Evolutionary conservation across 92 coral and sea anemone species (phyloP), one percentile per base, ranked within the genome.

Genomic region (Diadumene lineata): DNA sequence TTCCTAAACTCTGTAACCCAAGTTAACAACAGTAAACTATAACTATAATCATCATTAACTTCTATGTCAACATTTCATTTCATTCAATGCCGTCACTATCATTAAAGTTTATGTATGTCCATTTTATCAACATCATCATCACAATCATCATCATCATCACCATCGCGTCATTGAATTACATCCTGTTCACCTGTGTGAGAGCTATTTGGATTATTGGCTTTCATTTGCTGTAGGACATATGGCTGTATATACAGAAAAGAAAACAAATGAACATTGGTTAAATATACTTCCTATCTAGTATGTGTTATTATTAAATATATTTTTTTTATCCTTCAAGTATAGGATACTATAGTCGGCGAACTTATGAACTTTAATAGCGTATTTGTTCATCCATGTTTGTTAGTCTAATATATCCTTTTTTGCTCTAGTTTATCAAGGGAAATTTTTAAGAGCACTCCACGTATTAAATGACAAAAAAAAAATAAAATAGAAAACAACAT

Each of bases 211-310:
- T 31, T 9, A 23, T 53, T 26, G 46, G 74, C 79, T 25, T 25
- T 19, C 4, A 60, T 74, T 73, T 44, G 72, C 53, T 86, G 96
- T 29, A 90, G 70, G 13, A 90, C 96, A 70, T 91, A 82, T 28
- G 91, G 91, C 96, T 90, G 63, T 23, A 55, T 19, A 19, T 2
- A 21, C 66, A 15, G 16, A 27, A 76, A 75, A 26, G 18, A 3
- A 10, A 15, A 3, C 17, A 55, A 31, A 22, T 6, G 30, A 38
- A 15, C n/a, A 29, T 8, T 31, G 16, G 30, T 15, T 11, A 11
- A 4, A 8, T n/a, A 53, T 3, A 6, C 48, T 38, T 13, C 6
- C 48, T 38, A 38, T 38, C 48, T 38, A 16, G 4, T 2, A 8
- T 53, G 25, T 8, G 2, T 53, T 22, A 53, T 23, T 53, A 53